Evolutionary conservation across 64 coral and sea anemone genomes (phyloP), one percentile per base, ranked within the genome.

Genomic region (Dendronephthya gigantea): DNA sequence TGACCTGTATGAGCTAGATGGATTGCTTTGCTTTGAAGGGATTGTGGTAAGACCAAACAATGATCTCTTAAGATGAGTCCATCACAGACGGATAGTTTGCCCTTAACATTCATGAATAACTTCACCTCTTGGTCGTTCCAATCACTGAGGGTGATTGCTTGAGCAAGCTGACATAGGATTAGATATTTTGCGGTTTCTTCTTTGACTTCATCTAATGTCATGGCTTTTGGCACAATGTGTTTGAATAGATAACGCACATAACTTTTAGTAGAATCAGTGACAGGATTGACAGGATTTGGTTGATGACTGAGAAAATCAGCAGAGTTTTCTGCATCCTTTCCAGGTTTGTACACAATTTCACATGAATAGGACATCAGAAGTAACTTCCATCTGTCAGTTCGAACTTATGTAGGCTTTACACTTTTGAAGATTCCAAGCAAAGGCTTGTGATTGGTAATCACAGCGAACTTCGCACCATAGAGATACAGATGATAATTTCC

Each of bases 301-400:
- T 88, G 86, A 9, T 87, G 27, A 35, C 90, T 92, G 49, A 85
- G 88, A 52, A 92, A 92, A 30, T 92, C 83, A 32, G 90, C 90
- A n/a, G 90, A 87, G 41, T 92, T 92, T n/a, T 88, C 69, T 59
- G n/a, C n/a, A n/a, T n/a, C n/a, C 35, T 75, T 92, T 14, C 90
- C 86, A 16, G 90, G 90, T 33, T 58, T 35, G 27, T 91, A 91
- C 22, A 52, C 7, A 25, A 89, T 52, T 33, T 83, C 19, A 40
- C 50, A 89, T 0, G 10, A 5, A 35, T 89, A 84, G 0, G 82
- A 82, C 88, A 89, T 89, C 10, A 83, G 88, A 43, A 81, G 6
- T 5, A 88, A 69, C 39, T 81, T 88, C 86, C 86, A 88, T 81
- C 86, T 7, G 17, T 88, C 86, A 2, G 84, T 70, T 0, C 56